phyloP scores from a whole-genome alignment of 2,113 vertebrate species.

The Odontophorus gujanensis region DNA sequence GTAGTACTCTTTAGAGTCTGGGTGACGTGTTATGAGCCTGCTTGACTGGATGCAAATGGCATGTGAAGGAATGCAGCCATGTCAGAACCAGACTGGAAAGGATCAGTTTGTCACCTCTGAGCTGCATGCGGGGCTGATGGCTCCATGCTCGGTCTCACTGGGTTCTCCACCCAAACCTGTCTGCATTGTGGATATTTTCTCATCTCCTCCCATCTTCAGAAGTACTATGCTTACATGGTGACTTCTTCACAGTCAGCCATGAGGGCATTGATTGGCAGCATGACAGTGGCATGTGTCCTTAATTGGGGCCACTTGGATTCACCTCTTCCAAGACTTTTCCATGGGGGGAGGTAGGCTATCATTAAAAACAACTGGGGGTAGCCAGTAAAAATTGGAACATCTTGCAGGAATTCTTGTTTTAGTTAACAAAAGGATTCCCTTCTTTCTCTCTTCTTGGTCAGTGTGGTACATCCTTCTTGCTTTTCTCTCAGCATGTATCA shows the following conservation, averaged over 20 bases:
- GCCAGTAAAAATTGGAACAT: slow-evolving; percentile 27
- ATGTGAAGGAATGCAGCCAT: slow-evolving; percentile 43
- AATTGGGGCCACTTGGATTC: slow-evolving; percentile 45
- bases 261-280: not conserved
- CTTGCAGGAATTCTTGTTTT: slow-evolving; percentile 29
- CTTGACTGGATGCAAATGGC: slow-evolving; percentile 39
- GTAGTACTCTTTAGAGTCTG: not conserved
- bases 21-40: not conserved
- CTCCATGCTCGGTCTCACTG: not conserved
- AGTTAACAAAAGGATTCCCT: not conserved
- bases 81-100: not conserved
- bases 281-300: slow-evolving; percentile 49
- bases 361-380: not conserved
- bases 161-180: not conserved
- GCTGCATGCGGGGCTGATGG: slow-evolving; percentile 54
- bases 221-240: not conserved
- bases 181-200: slow-evolving; percentile 1
- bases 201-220: not conserved
- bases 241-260: not conserved
- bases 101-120: not conserved
- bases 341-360: not conserved
- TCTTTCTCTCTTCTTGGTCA: not conserved
- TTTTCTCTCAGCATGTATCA: slow-evolving; percentile 32
- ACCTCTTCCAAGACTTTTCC: slow-evolving; percentile 14
- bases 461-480: not conserved